These are phyloP conservation scores for Sorex araneus DNA, from an alignment of 2,113 vertebrate genomes.

Conservation along the genomic window DNA sequence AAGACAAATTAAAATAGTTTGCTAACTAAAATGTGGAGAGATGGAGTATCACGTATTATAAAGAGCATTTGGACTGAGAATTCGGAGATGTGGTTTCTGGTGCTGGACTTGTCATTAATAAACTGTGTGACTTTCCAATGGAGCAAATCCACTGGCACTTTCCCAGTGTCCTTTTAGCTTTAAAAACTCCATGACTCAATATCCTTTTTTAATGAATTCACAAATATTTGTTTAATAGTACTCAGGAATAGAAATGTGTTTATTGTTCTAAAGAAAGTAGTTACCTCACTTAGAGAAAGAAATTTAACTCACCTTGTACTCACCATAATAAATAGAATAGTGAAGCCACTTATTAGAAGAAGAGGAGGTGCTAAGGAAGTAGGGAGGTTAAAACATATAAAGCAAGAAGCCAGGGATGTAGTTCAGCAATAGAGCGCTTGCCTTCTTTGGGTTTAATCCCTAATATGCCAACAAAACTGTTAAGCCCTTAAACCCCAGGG, in stretches of 20 bases:
- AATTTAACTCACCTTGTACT: neutral
- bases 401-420: neutral
- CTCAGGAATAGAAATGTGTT: neutral
- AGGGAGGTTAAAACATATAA: neutral
- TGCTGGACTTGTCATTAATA: neutral
- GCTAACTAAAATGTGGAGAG: slow-evolving; percentile 29
- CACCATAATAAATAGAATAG: slow-evolving; percentile 1
- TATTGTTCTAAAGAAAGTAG: slow-evolving; percentile 28
- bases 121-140: neutral
- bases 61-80: slow-evolving; percentile 10
- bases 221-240: neutral
- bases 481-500: too few species aligned
- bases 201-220: slow-evolving; percentile 30
- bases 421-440: too few species aligned
- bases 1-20: neutral
- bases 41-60: neutral
- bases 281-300: neutral
- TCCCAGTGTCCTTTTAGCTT: neutral
- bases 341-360: neutral
- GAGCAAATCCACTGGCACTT: neutral
- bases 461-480: too few species aligned
- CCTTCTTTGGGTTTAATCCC: too few species aligned
- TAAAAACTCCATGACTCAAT: neutral
- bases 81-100: neutral
- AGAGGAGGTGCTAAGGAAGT: neutral